These are phyloP conservation scores for Xiphophorus birchmanni DNA, from an alignment of 2,797 vertebrate genomes.

Conservation along the genomic window DNA sequence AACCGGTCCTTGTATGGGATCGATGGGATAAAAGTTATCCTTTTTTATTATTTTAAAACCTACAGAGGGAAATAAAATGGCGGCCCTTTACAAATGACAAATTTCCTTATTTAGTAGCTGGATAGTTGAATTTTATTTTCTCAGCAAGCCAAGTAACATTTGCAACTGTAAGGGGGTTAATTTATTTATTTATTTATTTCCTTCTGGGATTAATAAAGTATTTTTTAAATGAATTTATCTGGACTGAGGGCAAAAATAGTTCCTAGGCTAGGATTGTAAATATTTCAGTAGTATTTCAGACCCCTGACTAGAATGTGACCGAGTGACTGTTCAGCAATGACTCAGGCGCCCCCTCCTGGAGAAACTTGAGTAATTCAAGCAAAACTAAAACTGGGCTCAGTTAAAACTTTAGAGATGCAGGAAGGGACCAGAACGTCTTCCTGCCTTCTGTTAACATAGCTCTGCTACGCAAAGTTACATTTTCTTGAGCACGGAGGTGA, in stretches of 20 bases:
- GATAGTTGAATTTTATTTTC: not conserved
- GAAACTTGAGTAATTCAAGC: constrained; percentile 17
- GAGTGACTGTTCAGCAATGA: not conserved
- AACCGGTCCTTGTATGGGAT: too few species aligned
- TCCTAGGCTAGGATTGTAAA: not conserved
- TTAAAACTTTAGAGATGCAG: not conserved
- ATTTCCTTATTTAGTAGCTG: not conserved
- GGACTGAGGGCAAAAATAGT: not conserved
- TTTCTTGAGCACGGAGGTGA: not conserved
- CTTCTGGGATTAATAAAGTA: not conserved
- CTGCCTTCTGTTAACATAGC: not conserved
- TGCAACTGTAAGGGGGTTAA: not conserved
- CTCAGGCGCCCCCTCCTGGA: constrained; percentile 49
- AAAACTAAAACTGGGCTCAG: not conserved
- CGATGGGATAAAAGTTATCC: not conserved
- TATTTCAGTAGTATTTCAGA: not conserved
- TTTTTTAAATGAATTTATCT: not conserved
- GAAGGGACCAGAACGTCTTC: not conserved
- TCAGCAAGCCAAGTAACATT: not conserved
- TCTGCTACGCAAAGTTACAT: not conserved
- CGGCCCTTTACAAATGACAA: not conserved
- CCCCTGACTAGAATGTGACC: not conserved
- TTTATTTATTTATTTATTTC: not conserved
- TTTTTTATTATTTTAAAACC: not conserved
- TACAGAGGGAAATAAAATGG: not conserved